phyloP scores from a whole-genome alignment of 2,888 invertebrate genomes.

The Mesorhabditis spiculigera region DNA sequence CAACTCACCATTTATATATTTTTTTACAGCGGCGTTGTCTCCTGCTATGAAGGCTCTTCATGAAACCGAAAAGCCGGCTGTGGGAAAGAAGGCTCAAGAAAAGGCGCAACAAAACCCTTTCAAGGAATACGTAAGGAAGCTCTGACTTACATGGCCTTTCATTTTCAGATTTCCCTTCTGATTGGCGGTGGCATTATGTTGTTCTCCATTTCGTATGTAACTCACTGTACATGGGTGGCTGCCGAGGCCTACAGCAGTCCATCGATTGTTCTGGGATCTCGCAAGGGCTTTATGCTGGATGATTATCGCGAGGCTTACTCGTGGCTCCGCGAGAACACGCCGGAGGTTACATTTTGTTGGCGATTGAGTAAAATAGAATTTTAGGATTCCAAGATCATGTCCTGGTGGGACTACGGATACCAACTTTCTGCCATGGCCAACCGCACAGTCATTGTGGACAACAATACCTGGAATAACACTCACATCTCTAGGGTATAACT shows the following conservation, averaged over 20 bases:
- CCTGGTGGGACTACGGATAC: conserved; percentile 99
- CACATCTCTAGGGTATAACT: conserved; percentile 93
- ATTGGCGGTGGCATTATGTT: conserved; percentile 71
- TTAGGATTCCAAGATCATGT: conserved; percentile 91
- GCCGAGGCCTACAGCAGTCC: conserved; percentile 97
- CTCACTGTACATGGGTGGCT: conserved; percentile 93
- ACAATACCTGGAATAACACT: conserved; percentile 99
- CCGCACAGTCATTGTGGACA: conserved; percentile 92
- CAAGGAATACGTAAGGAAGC: conserved; percentile 12
- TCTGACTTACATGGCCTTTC: conserved; percentile 9
- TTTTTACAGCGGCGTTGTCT: not conserved
- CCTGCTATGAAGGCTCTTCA: not conserved
- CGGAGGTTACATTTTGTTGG: conserved; percentile 66
- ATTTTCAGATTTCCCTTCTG: conserved; percentile 70
- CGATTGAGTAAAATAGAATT: not conserved
- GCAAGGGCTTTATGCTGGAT: conserved; percentile 80
- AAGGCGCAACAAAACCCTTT: not conserved
- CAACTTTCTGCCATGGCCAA: conserved; percentile 97
- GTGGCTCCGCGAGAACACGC: conserved; percentile 92
- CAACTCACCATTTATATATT: conserved; percentile 8
- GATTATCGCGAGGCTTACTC: conserved; percentile 98
- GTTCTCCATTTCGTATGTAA: conserved; percentile 80
- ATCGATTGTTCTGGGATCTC: conserved; percentile 71
- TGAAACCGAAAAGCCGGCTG: not conserved
- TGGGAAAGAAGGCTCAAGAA: not conserved